Evolutionary conservation across 2,888 invertebrate species (phyloP).

Genomic region (Drosophila koepferae): DNA sequence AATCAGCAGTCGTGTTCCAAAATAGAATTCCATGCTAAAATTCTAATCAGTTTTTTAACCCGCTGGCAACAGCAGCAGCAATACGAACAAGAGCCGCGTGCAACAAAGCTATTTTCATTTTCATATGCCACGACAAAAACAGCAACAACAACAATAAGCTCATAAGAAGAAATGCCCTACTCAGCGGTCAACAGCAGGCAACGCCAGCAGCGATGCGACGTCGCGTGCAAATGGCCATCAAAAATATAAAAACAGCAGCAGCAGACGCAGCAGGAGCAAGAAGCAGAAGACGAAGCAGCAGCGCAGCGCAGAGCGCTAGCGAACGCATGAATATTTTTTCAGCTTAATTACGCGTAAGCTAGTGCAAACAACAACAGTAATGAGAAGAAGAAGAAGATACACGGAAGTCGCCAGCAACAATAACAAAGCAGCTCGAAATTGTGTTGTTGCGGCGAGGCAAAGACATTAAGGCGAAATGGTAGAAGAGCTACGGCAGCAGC

Average conservation of each 20-base stretch:
- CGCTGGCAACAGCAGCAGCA: slow-evolving; percentile 8
- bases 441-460: slow-evolving; percentile 15
- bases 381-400: slow-evolving; percentile 17
- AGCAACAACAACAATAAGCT: slow-evolving; percentile 11
- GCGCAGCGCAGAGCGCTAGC: slow-evolving; percentile 12
- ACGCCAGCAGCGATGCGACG: slow-evolving; percentile 38
- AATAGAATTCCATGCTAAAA: slow-evolving; percentile 51
- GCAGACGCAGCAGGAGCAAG: slow-evolving; percentile 10
- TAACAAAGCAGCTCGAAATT: slow-evolving; percentile 32
- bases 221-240: slow-evolving; percentile 55
- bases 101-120: slow-evolving; percentile 59
- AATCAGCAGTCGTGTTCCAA: slow-evolving; percentile 33
- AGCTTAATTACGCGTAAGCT: slow-evolving; percentile 69
- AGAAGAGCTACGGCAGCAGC: not conserved
- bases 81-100: slow-evolving; percentile 28
- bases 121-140: slow-evolving; percentile 50
- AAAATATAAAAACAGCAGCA: slow-evolving; percentile 28
- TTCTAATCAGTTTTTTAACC: slow-evolving; percentile 48
- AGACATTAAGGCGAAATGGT: slow-evolving; percentile 6
- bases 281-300: slow-evolving; percentile 9
- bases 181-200: slow-evolving; percentile 73
- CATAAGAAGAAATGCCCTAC: slow-evolving; percentile 58
- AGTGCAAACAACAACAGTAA: slow-evolving; percentile 45
- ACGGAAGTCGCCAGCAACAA: slow-evolving; percentile 46
- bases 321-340: slow-evolving; percentile 66